Conservation (phyloP, 1,140 invertebrate genomes). For the Philopotamus ludificatus region DNA sequence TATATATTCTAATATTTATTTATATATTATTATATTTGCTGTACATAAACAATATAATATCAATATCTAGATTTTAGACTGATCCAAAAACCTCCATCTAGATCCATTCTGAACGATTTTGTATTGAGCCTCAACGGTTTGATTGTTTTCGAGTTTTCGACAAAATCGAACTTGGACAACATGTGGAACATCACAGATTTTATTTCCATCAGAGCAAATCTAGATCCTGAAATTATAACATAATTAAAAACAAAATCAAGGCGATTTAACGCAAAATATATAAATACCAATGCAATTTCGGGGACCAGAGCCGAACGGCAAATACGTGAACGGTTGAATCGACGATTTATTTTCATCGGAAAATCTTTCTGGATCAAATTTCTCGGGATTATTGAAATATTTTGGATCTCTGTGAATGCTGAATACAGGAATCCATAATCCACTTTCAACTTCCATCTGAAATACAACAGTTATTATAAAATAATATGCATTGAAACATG, state of each 20-base stretch:
- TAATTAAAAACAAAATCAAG: neutral
- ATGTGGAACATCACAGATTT: conserved; percentile 54
- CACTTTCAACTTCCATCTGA: neutral
- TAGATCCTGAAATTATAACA: conserved; percentile 38
- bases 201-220: conserved; percentile 61
- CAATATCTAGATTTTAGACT: neutral
- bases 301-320: conserved; percentile 46
- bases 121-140: conserved; percentile 17
- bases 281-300: conserved; percentile 45
- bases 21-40: no score
- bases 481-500: neutral
- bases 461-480: neutral
- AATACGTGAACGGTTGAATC: conserved; percentile 44
- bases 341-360: conserved; percentile 40
- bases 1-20: no score
- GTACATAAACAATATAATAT: no score
- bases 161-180: conserved; percentile 34
- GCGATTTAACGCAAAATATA: neutral
- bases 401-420: conserved; percentile 48
- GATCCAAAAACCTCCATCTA: conserved; percentile 37
- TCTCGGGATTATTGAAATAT: conserved; percentile 46
- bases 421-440: conserved; percentile 43
- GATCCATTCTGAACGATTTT: conserved; percentile 18
- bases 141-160: neutral
- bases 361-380: conserved; percentile 48